Evolutionary conservation across 2,797 vertebrate genomes (phyloP).

Genomic region (Gallinago nigripennis): DNA sequence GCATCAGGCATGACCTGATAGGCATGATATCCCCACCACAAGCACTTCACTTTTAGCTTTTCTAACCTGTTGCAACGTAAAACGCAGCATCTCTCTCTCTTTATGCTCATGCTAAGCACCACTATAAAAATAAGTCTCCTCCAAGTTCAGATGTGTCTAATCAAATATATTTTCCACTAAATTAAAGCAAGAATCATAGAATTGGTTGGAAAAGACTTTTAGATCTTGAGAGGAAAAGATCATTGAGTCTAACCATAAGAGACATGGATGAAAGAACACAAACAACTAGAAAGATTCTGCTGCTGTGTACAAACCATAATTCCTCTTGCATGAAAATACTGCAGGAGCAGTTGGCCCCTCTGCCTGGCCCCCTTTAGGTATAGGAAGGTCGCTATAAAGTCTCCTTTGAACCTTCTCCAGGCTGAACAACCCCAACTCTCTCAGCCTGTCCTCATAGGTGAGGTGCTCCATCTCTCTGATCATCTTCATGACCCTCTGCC

Average conservation of each 20-base stretch:
- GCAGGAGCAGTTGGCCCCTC: neutral
- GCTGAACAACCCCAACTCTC: too few species aligned
- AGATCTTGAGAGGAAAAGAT: neutral
- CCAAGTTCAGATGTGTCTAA: neutral
- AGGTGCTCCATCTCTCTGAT: too few species aligned
- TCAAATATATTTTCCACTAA: neutral
- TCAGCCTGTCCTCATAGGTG: too few species aligned
- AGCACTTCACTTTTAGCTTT: neutral
- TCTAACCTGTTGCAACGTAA: neutral
- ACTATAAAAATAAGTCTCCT: neutral
- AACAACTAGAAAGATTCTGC: neutral
- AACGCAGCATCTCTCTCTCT: neutral
- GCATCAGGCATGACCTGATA: neutral
- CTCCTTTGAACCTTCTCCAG: too few species aligned
- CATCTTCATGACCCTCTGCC: too few species aligned
- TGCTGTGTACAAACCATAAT: neutral
- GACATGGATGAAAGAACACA: neutral
- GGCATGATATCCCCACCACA: neutral
- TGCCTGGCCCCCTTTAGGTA: neutral
- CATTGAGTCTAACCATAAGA: rapidly evolving
- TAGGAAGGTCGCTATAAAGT: too few species aligned
- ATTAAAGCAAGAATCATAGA: neutral
- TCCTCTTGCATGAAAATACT: neutral
- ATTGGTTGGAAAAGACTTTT: neutral
- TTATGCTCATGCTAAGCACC: neutral